Percentiles rank a stretch among this genome's conserved stretches.
phyloP scores from a whole-genome alignment of 2,888 invertebrate species.

The Catocala fraxini region DNA sequence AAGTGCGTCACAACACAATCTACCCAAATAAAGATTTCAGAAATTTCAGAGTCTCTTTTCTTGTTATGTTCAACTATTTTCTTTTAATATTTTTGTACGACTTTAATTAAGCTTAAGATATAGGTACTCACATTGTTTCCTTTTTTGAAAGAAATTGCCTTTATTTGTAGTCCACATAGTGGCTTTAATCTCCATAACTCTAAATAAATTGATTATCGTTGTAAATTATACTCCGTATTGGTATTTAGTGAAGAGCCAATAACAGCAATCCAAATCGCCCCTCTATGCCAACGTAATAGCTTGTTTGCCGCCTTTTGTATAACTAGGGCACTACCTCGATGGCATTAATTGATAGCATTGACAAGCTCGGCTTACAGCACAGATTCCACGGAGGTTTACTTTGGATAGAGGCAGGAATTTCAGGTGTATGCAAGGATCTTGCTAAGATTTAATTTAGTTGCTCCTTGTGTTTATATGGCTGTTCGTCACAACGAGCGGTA shows the following conservation, averaged over 20 bases:
- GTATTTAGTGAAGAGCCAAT: constrained; percentile 58
- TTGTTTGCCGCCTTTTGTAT: constrained; percentile 73
- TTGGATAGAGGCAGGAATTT: constrained; percentile 45
- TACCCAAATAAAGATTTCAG: not conserved
- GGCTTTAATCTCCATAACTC: constrained; percentile 26
- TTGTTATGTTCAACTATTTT: constrained; percentile 1
- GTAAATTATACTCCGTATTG: constrained; percentile 42
- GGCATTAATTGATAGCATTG: constrained; percentile 81
- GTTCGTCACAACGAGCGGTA: constrained; percentile 1
- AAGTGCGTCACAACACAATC: constrained; percentile 2
- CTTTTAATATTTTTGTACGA: too few relatives aligned
- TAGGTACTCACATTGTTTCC: too few relatives aligned
- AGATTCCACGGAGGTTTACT: constrained; percentile 56
- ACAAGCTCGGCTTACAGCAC: constrained; percentile 63
- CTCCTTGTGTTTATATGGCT: constrained; percentile 28
- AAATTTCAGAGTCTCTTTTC: constrained; percentile 1
- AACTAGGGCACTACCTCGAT: constrained; percentile 75
- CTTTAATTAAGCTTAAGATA: too few relatives aligned
- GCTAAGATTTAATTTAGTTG: constrained; percentile 37
- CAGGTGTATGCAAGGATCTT: constrained; percentile 46
- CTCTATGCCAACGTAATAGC: constrained; percentile 63
- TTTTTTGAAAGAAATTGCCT: not conserved
- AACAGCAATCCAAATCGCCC: constrained; percentile 58
- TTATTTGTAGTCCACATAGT: constrained; percentile 3
- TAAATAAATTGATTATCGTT: constrained; percentile 36